A percentile compares a stretch with the other conserved stretches of the same genome.
Conservation (phyloP, 1,140 invertebrate species). For the Drosophila lacertosa region DNA sequence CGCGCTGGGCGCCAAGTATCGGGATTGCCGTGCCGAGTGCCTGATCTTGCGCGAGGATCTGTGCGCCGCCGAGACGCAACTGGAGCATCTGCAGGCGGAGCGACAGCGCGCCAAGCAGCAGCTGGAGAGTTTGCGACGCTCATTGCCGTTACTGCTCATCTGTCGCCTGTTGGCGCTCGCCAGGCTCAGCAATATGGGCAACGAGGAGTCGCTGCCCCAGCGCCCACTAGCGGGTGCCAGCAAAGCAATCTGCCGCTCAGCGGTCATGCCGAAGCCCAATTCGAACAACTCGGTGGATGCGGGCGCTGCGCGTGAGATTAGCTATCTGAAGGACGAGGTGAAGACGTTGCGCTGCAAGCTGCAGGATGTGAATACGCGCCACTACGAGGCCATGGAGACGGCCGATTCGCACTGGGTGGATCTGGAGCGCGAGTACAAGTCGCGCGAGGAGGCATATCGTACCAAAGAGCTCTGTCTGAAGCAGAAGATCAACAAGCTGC, state of each 20-base stretch:
- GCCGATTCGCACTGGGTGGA: slow-evolving; percentile 90
- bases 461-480: slow-evolving; percentile 74
- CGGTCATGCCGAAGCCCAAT: neutral
- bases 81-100: slow-evolving; percentile 85
- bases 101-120: slow-evolving; percentile 86
- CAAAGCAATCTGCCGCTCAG: neutral
- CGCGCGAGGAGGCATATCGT: slow-evolving; percentile 85
- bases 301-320: slow-evolving; percentile 57
- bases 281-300: slow-evolving; percentile 72
- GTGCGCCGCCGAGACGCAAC: slow-evolving; percentile 85
- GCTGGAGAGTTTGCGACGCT: slow-evolving; percentile 87
- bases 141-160: slow-evolving; percentile 87
- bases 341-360: slow-evolving; percentile 85
- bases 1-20: slow-evolving; percentile 83
- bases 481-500: slow-evolving; percentile 75
- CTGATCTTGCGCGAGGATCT: slow-evolving; percentile 74
- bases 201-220: slow-evolving; percentile 38
- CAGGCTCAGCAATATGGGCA: slow-evolving; percentile 54
- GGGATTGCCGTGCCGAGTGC: slow-evolving; percentile 85
- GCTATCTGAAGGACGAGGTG: slow-evolving; percentile 72
- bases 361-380: slow-evolving; percentile 88
- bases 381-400: slow-evolving; percentile 89
- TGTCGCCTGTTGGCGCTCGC: slow-evolving; percentile 78
- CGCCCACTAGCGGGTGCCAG: slow-evolving; percentile 1
- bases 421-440: slow-evolving; percentile 88